Conservation (phyloP, 2,797 vertebrate genomes). For the Schizothorax lantsangensis region DNA sequence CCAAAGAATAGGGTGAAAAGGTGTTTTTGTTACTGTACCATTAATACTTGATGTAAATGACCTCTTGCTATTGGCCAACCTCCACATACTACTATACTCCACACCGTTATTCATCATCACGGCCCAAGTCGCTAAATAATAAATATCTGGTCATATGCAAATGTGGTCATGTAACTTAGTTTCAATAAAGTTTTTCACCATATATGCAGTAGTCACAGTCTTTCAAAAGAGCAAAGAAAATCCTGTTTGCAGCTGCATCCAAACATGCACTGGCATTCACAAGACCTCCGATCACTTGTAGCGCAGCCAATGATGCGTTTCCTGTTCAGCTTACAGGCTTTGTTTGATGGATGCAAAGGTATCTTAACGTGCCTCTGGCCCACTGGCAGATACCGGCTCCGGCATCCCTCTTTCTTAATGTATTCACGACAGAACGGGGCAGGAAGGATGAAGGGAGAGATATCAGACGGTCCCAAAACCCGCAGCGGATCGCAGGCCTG, state of each 20-base stretch:
- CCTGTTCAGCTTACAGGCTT: conserved; percentile 54
- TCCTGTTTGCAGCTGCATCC: conserved; percentile 50
- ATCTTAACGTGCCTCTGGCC: conserved; percentile 60
- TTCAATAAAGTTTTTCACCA: background rate
- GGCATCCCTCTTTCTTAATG: conserved; percentile 67
- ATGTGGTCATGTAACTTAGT: background rate
- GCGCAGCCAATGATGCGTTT: conserved; percentile 55
- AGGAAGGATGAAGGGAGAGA: conserved; percentile 64
- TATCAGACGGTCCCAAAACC: conserved; percentile 62
- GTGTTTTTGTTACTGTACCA: background rate
- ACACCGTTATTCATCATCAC: background rate
- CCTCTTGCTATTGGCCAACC: background rate
- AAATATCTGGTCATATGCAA: background rate
- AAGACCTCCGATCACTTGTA: conserved; percentile 53
- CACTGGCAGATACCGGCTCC: conserved; percentile 59
- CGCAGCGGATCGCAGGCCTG: conserved; percentile 47
- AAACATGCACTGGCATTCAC: conserved; percentile 37
- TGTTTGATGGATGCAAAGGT: conserved; percentile 65
- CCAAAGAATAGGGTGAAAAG: background rate
- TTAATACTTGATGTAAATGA: background rate
- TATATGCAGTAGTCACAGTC: background rate
- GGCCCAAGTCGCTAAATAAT: background rate
- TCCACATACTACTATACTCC: background rate
- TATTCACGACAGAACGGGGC: conserved; percentile 60
- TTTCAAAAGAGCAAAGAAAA: conserved; percentile 16